Conservation (phyloP, 1,140 invertebrate species). For the Chrysopa pallens region DNA sequence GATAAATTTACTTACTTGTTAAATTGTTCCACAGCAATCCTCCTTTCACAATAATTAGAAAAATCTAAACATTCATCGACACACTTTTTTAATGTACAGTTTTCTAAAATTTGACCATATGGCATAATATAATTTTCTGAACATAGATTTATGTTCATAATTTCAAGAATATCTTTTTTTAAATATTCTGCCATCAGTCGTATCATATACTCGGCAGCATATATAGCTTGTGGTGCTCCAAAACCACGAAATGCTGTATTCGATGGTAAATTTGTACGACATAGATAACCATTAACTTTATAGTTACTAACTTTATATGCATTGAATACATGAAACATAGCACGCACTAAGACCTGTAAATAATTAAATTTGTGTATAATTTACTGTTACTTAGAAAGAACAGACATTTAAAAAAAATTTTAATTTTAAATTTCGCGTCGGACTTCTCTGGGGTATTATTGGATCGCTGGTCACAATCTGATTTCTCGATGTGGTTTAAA, state of each 20-base stretch:
- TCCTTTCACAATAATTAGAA: slow-evolving; percentile 45
- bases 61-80: slow-evolving; percentile 64
- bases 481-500: too few species aligned
- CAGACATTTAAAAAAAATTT: too few species aligned
- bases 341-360: slow-evolving; percentile 55
- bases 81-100: slow-evolving; percentile 62
- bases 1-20: slow-evolving; percentile 45
- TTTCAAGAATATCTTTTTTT: slow-evolving; percentile 34
- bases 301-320: slow-evolving; percentile 55
- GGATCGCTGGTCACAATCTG: too few species aligned
- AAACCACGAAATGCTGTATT: slow-evolving; percentile 86
- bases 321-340: slow-evolving; percentile 66
- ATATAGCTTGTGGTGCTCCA: slow-evolving; percentile 80
- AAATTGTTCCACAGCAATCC: slow-evolving; percentile 40
- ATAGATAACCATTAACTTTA: slow-evolving; percentile 45
- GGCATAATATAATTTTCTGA: slow-evolving; percentile 60
- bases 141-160: slow-evolving; percentile 56
- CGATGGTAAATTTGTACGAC: slow-evolving; percentile 72
- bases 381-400: too few species aligned
- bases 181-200: slow-evolving; percentile 55
- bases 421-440: too few species aligned
- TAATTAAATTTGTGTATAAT: too few species aligned
- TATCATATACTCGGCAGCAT: slow-evolving; percentile 60
- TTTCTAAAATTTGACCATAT: slow-evolving; percentile 53
- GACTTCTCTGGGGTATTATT: too few species aligned